phyloP scores from a whole-genome alignment of 2,797 vertebrate species.

The Anas bahamensis region DNA sequence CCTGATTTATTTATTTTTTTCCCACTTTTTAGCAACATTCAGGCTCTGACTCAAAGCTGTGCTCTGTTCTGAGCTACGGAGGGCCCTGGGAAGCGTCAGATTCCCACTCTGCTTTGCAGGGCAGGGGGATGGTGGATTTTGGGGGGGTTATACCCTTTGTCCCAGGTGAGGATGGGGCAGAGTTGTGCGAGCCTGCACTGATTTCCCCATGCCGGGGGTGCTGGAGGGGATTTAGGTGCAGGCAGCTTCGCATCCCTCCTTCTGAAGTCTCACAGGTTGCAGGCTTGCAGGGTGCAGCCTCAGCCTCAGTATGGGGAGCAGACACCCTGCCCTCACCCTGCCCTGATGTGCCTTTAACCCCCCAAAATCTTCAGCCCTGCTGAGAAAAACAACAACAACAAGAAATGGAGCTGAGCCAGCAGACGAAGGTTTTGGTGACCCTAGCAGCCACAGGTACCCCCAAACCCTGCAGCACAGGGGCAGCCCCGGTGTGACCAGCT shows the following conservation, averaged over 20 bases:
- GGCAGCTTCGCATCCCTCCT: not conserved
- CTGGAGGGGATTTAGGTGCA: not conserved
- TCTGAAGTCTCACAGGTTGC: not conserved
- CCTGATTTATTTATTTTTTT: slow-evolving; percentile 50
- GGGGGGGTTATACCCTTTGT: not conserved
- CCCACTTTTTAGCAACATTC: slow-evolving; percentile 30
- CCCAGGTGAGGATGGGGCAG: not conserved
- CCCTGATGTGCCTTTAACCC: not conserved
- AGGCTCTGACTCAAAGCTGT: slow-evolving; percentile 27
- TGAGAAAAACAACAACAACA: not conserved
- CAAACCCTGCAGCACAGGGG: accelerated
- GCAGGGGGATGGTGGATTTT: not conserved
- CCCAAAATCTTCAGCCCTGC: not conserved
- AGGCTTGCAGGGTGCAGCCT: not conserved
- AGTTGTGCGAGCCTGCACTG: not conserved
- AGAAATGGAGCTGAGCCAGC: not conserved
- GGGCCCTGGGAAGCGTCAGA: not conserved
- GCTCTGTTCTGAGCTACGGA: not conserved
- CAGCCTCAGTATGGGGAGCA: not conserved
- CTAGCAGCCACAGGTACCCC: not conserved
- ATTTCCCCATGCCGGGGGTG: accelerated
- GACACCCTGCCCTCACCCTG: not conserved
- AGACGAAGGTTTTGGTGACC: not conserved
- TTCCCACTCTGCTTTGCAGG: not conserved
- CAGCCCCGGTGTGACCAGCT: not conserved